phyloP scores from a whole-genome alignment of 2,888 invertebrate genomes.

The Heliconius erato region DNA sequence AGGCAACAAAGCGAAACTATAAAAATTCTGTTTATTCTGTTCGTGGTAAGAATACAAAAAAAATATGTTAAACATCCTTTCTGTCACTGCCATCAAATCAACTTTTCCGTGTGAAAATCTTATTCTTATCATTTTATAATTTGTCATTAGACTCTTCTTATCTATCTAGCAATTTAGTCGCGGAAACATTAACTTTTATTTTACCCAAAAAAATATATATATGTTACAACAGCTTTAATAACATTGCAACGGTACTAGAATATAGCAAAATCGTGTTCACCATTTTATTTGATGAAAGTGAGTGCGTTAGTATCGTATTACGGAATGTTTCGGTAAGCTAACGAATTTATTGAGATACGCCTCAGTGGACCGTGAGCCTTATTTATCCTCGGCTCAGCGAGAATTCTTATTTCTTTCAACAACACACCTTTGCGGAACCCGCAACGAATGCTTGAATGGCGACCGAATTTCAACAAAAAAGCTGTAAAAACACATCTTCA shows the following conservation, averaged over 20 bases:
- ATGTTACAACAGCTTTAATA: neutral
- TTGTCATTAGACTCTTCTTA: neutral
- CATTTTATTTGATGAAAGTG: slow-evolving; percentile 21
- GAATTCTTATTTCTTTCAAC: slow-evolving; percentile 59
- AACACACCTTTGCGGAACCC: slow-evolving; percentile 52
- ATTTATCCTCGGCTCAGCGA: slow-evolving; percentile 58
- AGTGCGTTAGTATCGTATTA: slow-evolving; percentile 26
- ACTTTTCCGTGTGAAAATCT: neutral
- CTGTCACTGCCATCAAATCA: neutral
- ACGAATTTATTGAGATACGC: slow-evolving; percentile 37
- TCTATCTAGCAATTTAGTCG: neutral
- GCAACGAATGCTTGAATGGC: slow-evolving; percentile 67
- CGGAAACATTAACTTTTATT: slow-evolving; percentile 3
- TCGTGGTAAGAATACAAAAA: neutral
- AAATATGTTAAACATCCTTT: neutral
- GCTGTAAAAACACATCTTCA: slow-evolving; percentile 35
- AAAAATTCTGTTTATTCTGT: neutral
- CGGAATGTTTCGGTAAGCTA: slow-evolving; percentile 21
- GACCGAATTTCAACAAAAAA: slow-evolving; percentile 56
- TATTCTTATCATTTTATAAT: neutral
- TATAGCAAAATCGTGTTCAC: neutral
- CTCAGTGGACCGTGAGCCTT: slow-evolving; percentile 43
- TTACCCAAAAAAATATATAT: neutral
- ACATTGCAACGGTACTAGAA: neutral
- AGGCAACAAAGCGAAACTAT: neutral